Evolutionary conservation across 2,797 vertebrate species (phyloP).

Genomic region (Dendrocincla tyrannina): DNA sequence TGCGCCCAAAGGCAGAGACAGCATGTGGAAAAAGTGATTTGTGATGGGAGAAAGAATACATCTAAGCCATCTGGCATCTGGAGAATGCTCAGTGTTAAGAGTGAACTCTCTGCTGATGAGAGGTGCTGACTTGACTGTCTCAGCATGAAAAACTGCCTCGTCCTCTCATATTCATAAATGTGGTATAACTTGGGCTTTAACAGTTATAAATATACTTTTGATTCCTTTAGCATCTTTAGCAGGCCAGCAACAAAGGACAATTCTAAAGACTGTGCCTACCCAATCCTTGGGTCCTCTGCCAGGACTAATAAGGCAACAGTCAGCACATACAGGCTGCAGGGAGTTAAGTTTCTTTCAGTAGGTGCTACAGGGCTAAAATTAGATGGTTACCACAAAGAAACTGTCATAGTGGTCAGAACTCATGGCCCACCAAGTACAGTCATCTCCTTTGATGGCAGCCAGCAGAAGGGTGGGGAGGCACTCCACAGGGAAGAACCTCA

Average conservation of each 20-base stretch:
- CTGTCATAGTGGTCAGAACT: neutral
- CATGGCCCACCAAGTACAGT: neutral
- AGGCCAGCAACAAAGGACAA: neutral
- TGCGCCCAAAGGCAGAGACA: neutral
- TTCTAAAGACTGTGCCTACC: neutral
- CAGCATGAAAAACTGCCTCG: neutral
- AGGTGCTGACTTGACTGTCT: slow-evolving; percentile 5
- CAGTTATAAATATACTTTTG: neutral
- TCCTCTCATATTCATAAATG: neutral
- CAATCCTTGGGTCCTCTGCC: neutral
- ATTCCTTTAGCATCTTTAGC: neutral
- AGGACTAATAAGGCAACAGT: neutral
- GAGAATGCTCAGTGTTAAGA: neutral
- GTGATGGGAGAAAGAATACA: neutral
- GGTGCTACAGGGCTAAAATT: neutral
- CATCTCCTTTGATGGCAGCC: neutral
- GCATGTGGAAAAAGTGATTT: slow-evolving; percentile 29
- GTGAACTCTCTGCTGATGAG: neutral
- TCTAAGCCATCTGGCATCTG: slow-evolving; percentile 28
- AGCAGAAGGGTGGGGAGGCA: neutral
- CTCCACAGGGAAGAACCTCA: neutral
- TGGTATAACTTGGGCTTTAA: neutral
- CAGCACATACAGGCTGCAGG: neutral
- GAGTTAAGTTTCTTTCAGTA: neutral
- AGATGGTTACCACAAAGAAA: neutral